Base-by-base conservation (phyloP, 1,140 invertebrate species). In the Atta colombica region DNA sequence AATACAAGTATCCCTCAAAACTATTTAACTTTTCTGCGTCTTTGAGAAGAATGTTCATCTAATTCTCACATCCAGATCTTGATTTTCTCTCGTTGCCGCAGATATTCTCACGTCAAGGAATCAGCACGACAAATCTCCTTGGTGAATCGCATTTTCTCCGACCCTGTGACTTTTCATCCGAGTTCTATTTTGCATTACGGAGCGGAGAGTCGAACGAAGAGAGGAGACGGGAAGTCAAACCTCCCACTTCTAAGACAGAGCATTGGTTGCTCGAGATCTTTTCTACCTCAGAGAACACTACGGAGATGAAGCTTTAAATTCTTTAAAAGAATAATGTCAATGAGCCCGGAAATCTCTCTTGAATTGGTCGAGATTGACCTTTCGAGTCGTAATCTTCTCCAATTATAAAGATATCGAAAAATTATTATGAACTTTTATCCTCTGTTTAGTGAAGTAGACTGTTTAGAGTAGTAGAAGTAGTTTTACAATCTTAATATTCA, bases 161-260 rank as follows among this genome's bases (percentile, higher is more conserved):
- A 55, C 77, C 60, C 77, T 31, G 61, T 60, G 77, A 88, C 75
- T 88, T 88, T 63, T 49, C 51, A 58, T 60, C 28, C 58, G 75
- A 87, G 58, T 81, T 74, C 85, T 86, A 88, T 88, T 87, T 88
- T 87, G 65, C 55, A 75, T 85, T 45, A 35, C 60, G 53, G 35
- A 65, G 14, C 51, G 53, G 35, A 65, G n/a, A 14, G 2, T 65
- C 10, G 87, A 77, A 77, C 10, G 66, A 45, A 55, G 25, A 61
- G n/a, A n/a, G 14, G 21, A 49, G 25, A 16, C 35, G 49, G 21
- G 21, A 53, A 49, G 35, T 80, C 31, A 55, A 55, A 66, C 53
- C 68, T 74, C 55, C 25, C 18, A 18, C 31, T 25, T 84, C 69
- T 75, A 75, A 84, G 80, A 84, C 69, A 75, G 39, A 84, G 45